These are phyloP conservation scores for Thamnophis elegans DNA, from an alignment of 2,797 vertebrate genomes.

Conservation along the genomic window DNA sequence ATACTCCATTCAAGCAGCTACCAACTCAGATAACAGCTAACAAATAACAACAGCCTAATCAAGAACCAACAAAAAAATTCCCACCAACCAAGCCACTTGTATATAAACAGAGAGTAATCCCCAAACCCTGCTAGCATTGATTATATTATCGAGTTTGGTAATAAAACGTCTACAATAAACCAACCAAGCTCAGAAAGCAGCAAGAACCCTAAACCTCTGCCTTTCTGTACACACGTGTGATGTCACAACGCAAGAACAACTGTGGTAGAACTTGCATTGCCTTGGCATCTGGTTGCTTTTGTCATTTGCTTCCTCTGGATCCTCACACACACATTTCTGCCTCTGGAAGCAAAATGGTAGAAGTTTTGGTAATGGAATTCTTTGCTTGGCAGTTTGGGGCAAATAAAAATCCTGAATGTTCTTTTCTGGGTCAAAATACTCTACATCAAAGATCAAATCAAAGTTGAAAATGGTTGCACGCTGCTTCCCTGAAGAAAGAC, in stretches of 20 bases:
- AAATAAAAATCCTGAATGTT: background rate
- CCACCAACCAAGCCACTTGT: no score
- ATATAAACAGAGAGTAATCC: no score
- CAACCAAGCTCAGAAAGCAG: background rate
- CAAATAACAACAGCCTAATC: background rate
- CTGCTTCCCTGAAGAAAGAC: background rate
- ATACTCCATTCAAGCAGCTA: background rate
- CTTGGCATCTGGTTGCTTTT: background rate
- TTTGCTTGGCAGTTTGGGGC: background rate
- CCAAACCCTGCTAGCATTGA: background rate
- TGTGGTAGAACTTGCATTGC: background rate
- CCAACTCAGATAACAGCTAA: background rate
- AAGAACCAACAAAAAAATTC: background rate
- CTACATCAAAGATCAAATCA: background rate
- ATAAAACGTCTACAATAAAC: background rate
- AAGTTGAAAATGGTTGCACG: background rate
- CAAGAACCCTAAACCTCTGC: background rate
- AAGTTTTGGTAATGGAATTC: background rate
- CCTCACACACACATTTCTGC: background rate
- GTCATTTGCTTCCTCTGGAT: background rate
- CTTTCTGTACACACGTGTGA: background rate
- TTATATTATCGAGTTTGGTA: background rate
- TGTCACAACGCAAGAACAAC: background rate
- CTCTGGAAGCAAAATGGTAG: background rate
- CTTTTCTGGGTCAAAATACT: background rate